phyloP scores from a whole-genome alignment of 2,113 vertebrate species.

The Stegastes partitus region DNA sequence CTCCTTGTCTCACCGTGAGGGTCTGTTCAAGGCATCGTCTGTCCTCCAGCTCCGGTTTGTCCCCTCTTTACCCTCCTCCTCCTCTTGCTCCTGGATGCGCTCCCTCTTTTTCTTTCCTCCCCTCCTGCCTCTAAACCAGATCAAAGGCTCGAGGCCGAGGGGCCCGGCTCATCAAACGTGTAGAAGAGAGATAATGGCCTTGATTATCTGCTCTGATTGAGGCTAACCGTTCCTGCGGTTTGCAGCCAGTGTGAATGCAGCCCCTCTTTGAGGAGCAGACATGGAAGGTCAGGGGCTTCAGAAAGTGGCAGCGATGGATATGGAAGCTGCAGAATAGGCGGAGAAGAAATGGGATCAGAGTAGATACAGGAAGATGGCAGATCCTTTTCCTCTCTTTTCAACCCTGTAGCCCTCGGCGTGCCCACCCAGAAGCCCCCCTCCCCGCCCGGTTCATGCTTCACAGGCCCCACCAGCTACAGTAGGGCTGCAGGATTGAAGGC shows the following conservation, averaged over 20 bases:
- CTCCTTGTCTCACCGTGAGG: conserved; percentile 5
- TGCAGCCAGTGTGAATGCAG: conserved; percentile 46
- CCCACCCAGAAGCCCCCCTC: conserved; percentile 36
- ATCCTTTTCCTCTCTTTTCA: conserved; percentile 63
- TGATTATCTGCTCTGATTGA: conserved; percentile 78
- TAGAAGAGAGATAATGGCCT: conserved; percentile 75
- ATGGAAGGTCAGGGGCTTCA: conserved; percentile 63
- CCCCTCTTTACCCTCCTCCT: conserved; percentile 16
- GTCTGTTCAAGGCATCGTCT: conserved; percentile 54
- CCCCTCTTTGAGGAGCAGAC: conserved; percentile 53
- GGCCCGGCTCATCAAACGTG: conserved; percentile 74
- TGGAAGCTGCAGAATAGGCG: conserved; percentile 29
- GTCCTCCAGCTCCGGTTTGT: conserved; percentile 3
- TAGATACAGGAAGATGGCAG: conserved; percentile 54
- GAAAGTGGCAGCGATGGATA: conserved; percentile 54
- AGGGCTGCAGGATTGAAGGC: conserved; percentile 17
- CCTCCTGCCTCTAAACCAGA: conserved; percentile 57
- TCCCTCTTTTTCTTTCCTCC: conserved; percentile 23
- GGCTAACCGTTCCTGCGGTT: conserved; percentile 56
- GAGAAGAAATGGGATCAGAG: conserved; percentile 33
- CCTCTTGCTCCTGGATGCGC: conserved; percentile 40
- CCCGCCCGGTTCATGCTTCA: conserved; percentile 15
- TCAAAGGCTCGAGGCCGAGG: conserved; percentile 72
- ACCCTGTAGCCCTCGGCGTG: not conserved
- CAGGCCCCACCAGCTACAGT: conserved; percentile 28